Evolutionary conservation across 2,797 vertebrate species (phyloP).

Genomic region (Sebastes reedi): DNA sequence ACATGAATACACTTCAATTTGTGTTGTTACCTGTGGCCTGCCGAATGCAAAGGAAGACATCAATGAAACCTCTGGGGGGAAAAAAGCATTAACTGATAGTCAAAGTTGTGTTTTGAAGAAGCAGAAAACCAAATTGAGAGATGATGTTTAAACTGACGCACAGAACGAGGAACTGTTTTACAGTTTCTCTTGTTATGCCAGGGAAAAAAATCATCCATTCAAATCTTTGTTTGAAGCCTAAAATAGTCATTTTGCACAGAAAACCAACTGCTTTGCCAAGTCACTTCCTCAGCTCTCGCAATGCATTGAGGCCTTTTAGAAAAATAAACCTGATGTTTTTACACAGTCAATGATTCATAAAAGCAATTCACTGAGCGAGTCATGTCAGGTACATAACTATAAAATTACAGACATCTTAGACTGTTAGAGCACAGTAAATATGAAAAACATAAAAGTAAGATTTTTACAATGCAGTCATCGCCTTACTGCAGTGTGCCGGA

Average conservation of each 20-base stretch:
- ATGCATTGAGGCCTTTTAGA: constrained; percentile 33
- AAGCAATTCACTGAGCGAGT: constrained; percentile 46
- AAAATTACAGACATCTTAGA: constrained; percentile 61
- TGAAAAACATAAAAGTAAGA: constrained; percentile 42
- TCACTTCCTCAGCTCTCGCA: constrained; percentile 17
- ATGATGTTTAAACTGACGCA: background rate
- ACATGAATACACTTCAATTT: background rate
- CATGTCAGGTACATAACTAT: constrained; percentile 45
- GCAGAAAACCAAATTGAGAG: background rate
- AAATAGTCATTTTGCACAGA: constrained; percentile 9
- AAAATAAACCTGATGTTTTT: constrained; percentile 57
- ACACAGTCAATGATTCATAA: constrained; percentile 43
- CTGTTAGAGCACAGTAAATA: constrained; percentile 50
- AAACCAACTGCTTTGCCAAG: background rate
- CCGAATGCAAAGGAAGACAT: constrained; percentile 28
- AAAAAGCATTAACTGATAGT: background rate
- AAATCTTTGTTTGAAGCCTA: background rate
- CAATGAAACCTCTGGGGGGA: background rate
- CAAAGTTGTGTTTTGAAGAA: background rate
- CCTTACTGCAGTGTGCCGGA: constrained; percentile 33
- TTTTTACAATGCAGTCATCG: constrained; percentile 23
- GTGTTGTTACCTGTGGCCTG: background rate
- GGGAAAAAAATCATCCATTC: background rate
- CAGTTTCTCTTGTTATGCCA: background rate
- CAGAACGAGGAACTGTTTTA: background rate